A percentile compares a stretch with the other conserved stretches of the same genome.
Conservation (phyloP, 2,113 vertebrate species). For the Alexandromys fortis region DNA sequence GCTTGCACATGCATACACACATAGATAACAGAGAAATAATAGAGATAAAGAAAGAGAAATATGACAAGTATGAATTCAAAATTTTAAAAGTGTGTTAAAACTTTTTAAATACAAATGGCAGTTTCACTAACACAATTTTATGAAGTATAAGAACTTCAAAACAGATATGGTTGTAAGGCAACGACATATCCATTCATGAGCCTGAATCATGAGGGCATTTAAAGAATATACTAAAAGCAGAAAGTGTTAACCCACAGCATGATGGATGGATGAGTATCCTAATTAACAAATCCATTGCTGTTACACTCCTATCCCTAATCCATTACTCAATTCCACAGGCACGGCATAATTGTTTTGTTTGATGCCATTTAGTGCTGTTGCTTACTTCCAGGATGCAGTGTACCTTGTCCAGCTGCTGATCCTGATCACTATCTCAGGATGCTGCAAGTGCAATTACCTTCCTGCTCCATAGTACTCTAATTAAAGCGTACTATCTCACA, state of each 20-base stretch:
- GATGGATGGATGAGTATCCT: not conserved
- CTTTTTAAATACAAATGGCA: not conserved
- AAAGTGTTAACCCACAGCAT: not conserved
- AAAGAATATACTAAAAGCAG: not conserved
- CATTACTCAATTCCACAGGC: not conserved
- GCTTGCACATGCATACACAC: not conserved
- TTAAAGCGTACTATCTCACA: constrained; percentile 18
- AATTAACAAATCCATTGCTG: constrained; percentile 55
- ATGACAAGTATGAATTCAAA: not conserved
- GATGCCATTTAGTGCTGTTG: not conserved
- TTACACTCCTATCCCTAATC: not conserved
- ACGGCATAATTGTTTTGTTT: not conserved
- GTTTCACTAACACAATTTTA: not conserved
- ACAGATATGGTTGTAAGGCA: not conserved
- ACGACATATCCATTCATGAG: not conserved
- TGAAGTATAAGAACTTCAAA: not conserved
- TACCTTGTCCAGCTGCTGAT: constrained; percentile 38
- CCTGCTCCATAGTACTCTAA: constrained; percentile 40
- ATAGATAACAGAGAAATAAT: not conserved
- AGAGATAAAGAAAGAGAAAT: not conserved
- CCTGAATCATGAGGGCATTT: not conserved
- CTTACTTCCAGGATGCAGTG: not conserved
- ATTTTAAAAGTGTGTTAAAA: not conserved
- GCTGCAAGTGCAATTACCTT: not conserved
- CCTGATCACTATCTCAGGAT: not conserved